Conservation (phyloP, 1,140 invertebrate genomes). For the Cydia pomonella region DNA sequence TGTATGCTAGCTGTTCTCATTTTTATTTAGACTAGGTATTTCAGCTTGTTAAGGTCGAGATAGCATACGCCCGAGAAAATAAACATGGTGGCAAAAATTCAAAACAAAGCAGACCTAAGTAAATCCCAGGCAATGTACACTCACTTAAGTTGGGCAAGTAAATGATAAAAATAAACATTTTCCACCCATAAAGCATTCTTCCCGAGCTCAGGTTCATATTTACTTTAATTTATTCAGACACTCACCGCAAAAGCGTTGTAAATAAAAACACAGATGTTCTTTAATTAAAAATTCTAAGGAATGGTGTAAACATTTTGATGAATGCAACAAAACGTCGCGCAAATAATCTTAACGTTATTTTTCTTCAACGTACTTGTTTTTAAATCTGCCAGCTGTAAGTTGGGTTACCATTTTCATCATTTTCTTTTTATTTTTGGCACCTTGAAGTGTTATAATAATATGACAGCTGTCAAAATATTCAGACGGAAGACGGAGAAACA, state of each 20-base stretch:
- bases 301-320: conserved; percentile 17
- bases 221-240: conserved; percentile 26
- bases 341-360: background rate
- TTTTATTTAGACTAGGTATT: background rate
- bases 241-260: conserved; percentile 8
- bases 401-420: no score
- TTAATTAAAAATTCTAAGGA: conserved; percentile 31
- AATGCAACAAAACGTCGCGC: background rate
- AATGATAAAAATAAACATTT: conserved; percentile 20
- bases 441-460: no score
- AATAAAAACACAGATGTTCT: conserved; percentile 13
- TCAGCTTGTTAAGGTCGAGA: background rate
- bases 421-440: no score
- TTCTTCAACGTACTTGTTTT: background rate
- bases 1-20: background rate
- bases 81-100: background rate
- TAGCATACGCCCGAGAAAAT: background rate
- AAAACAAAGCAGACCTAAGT: background rate
- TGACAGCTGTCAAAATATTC: no score
- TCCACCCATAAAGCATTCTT: conserved; percentile 19
- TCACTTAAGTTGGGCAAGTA: background rate
- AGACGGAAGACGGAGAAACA: no score
- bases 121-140: conserved; percentile 15
- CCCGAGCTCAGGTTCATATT: conserved; percentile 3
- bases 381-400: no score